Base-by-base conservation (phyloP, 2,797 vertebrate species). In the Diglossa cyanea region DNA sequence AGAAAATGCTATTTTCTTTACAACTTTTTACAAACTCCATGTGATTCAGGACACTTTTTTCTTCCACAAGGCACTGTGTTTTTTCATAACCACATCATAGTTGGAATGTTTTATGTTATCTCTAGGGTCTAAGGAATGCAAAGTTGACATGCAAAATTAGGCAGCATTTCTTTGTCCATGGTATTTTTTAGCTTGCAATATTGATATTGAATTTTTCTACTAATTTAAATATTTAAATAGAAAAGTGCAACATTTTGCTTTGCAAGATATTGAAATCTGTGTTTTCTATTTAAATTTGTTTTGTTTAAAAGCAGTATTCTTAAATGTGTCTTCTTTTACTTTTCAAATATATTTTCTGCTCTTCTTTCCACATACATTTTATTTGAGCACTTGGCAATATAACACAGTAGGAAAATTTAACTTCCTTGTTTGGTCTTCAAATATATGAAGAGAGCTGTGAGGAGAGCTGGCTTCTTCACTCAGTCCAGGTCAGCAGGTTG, bases 251-350 rank as follows among this genome's bases (percentile, higher is more conserved):
- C 18, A 20, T 39, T 16, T 70, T 65, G 9, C 7, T 77, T 65
- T 83, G 26, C 0, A 3, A 51, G n/a, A 37, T 54, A 42, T 2
- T 2, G 5, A 19, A 53, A 42, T 30, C 23, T 33, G 2, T 23
- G 9, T 54, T 90, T 74, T 88, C n/a, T 24, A 13, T 3, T 0
- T 81, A 66, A 58, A 50, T 66, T 82, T 62, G 2, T 35, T 77
- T 73, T 81, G 2, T 58, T 90, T 67, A 60, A 94, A 86, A 75
- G 12, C 25, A 60, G 1, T 40, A 17, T 11, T 48, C 30, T 55
- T 30, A 51, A 72, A 60, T 55, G 9, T 65, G 9, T 26, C 20
- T 15, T 75, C 8, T 17, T 85, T 68, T 33, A 20, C 45, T 72
- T 90, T 88, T 55, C 17, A 33, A 33, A 25, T n/a, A 6, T 10